Evolutionary conservation across 1,140 invertebrate genomes (phyloP).

Genomic region (Geopemphigus sp.): DNA sequence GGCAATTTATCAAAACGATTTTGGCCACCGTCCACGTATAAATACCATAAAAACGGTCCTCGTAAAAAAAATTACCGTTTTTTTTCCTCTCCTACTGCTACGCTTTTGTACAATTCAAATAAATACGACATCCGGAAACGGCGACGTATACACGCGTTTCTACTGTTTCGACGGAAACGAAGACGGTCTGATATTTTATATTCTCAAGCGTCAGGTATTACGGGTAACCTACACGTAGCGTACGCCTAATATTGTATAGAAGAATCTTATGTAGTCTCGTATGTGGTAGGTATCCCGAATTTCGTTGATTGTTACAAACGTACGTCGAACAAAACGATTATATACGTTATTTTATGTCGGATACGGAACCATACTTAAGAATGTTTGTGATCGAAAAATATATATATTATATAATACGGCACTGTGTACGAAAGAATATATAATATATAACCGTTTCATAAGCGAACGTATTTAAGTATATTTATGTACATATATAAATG

Average conservation of each 20-base stretch:
- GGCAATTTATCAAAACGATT: background rate
- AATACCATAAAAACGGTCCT: background rate
- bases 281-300: background rate
- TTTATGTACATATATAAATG: too few relatives aligned
- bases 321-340: background rate
- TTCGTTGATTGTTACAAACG: too few relatives aligned
- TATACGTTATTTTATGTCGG: background rate
- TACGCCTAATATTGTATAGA: background rate
- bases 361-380: too few relatives aligned
- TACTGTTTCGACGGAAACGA: background rate
- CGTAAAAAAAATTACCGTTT: background rate
- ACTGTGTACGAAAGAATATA: too few relatives aligned
- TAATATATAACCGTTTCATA: too few relatives aligned
- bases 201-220: too few relatives aligned
- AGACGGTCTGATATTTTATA: too few relatives aligned
- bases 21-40: conserved; percentile 22
- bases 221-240: too few relatives aligned
- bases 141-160: background rate
- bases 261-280: background rate
- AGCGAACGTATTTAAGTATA: too few relatives aligned
- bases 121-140: background rate
- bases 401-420: background rate
- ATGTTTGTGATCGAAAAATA: too few relatives aligned
- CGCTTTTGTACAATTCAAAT: background rate
- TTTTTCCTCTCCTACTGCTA: background rate